phyloP scores from a whole-genome alignment of 2,888 invertebrate species.

The Mechanitis mazaeus region DNA sequence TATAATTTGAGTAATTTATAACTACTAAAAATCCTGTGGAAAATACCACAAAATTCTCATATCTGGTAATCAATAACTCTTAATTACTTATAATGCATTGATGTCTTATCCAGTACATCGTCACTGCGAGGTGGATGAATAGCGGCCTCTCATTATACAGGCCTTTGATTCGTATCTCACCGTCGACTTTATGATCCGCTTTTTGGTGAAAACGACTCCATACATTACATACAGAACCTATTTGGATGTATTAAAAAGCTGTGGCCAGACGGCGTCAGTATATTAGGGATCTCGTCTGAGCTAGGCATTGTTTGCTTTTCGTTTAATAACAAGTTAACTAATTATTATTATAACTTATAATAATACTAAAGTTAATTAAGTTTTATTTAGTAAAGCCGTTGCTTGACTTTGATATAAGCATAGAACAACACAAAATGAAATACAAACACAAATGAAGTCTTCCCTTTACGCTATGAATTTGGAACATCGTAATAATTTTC shows the following conservation, averaged over 20 bases:
- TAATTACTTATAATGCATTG: slow-evolving; percentile 3
- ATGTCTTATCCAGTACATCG: slow-evolving; percentile 38
- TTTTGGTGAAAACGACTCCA: slow-evolving; percentile 53
- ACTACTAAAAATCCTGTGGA: not conserved
- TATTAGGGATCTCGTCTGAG: slow-evolving; percentile 65
- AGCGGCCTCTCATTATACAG: slow-evolving; percentile 58
- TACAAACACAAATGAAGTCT: no score
- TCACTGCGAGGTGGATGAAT: slow-evolving; percentile 44
- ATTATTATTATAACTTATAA: no score
- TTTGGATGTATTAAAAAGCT: slow-evolving; percentile 72
- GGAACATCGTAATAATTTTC: no score
- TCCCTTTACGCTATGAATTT: no score
- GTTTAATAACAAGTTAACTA: not conserved
- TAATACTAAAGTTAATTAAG: no score
- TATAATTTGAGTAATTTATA: not conserved
- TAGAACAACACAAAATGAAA: no score
- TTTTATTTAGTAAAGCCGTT: no score
- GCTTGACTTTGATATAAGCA: no score
- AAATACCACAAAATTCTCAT: not conserved
- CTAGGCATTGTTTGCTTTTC: slow-evolving; percentile 35
- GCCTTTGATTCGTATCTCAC: slow-evolving; percentile 61
- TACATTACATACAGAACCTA: slow-evolving; percentile 55
- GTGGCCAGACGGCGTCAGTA: slow-evolving; percentile 62
- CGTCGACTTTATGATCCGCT: slow-evolving; percentile 57
- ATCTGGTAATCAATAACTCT: slow-evolving; percentile 5